These are phyloP conservation scores for Nothocercus julius DNA, from an alignment of 2,113 vertebrate genomes.

Conservation along the genomic window DNA sequence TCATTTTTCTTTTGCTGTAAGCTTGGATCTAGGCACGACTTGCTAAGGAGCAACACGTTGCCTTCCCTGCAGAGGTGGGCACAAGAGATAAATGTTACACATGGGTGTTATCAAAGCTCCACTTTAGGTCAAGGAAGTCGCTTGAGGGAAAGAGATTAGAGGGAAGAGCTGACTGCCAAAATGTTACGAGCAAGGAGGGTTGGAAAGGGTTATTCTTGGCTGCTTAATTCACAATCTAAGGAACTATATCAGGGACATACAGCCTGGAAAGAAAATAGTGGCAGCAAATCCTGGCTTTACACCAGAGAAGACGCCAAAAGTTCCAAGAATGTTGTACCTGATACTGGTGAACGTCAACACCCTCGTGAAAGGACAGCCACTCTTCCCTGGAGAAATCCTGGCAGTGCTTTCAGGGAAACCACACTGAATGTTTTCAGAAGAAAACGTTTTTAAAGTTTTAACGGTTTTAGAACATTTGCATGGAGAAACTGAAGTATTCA, in stretches of 20 bases:
- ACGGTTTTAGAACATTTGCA: neutral
- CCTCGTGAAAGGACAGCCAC: neutral
- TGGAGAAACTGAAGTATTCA: neutral
- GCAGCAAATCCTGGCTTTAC: neutral
- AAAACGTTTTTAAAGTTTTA: neutral
- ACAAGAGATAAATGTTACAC: neutral
- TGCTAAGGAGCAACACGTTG: neutral
- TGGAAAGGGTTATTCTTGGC: neutral
- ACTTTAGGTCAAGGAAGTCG: slow-evolving; percentile 3
- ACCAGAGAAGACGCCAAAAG: neutral
- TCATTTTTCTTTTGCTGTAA: neutral
- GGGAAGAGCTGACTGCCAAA: slow-evolving; percentile 20
- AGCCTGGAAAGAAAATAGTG: neutral
- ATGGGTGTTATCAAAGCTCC: neutral
- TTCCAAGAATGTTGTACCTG: rapidly evolving
- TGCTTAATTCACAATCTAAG: neutral
- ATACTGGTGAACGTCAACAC: neutral
- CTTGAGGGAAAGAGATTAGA: neutral
- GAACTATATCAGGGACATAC: neutral
- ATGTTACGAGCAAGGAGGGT: neutral
- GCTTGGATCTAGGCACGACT: neutral
- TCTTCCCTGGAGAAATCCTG: neutral
- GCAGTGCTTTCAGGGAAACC: neutral
- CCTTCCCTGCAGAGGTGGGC: neutral
- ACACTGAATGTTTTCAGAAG: neutral